Evolutionary conservation across 2,797 vertebrate genomes (phyloP).

Genomic region (Salarias fasciatus): DNA sequence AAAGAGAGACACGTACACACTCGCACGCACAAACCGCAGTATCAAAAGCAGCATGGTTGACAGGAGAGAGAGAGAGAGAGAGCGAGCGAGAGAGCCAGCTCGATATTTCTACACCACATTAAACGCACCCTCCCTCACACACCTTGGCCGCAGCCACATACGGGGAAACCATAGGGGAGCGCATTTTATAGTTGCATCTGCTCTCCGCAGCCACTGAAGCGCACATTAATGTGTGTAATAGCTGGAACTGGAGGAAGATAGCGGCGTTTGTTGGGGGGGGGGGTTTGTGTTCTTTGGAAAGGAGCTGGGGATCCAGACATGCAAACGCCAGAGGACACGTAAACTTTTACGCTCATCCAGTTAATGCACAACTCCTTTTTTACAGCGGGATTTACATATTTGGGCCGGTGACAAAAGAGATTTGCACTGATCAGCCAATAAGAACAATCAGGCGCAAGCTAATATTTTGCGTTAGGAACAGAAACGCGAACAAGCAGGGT

Average conservation of each 20-base stretch:
- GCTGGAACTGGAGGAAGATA: constrained; percentile 48
- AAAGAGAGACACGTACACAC: constrained; percentile 40
- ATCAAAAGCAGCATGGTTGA: constrained; percentile 39
- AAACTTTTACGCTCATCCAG: not conserved
- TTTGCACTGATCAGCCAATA: too few relatives aligned
- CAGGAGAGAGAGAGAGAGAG: constrained; percentile 17
- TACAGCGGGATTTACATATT: too few relatives aligned
- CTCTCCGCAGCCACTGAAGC: constrained; percentile 58
- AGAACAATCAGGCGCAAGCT: too few relatives aligned
- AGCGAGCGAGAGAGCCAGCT: constrained; percentile 34
- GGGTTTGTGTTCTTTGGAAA: constrained; percentile 37
- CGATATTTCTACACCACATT: constrained; percentile 74
- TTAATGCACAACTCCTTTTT: too few relatives aligned
- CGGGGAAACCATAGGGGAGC: constrained; percentile 65
- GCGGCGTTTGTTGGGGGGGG: constrained; percentile 43
- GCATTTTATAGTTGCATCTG: constrained; percentile 74
- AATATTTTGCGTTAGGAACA: too few relatives aligned
- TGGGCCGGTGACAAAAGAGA: too few relatives aligned
- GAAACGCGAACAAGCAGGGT: too few relatives aligned
- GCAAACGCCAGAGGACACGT: constrained; percentile 17
- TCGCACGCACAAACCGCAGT: constrained; percentile 20
- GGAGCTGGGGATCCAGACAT: constrained; percentile 16
- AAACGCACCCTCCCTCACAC: constrained; percentile 66
- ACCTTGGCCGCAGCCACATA: constrained; percentile 55
- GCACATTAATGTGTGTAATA: constrained; percentile 39